Evolutionary conservation across 2,888 invertebrate genomes (phyloP).

Genomic region (Agriopis leucophaearia): DNA sequence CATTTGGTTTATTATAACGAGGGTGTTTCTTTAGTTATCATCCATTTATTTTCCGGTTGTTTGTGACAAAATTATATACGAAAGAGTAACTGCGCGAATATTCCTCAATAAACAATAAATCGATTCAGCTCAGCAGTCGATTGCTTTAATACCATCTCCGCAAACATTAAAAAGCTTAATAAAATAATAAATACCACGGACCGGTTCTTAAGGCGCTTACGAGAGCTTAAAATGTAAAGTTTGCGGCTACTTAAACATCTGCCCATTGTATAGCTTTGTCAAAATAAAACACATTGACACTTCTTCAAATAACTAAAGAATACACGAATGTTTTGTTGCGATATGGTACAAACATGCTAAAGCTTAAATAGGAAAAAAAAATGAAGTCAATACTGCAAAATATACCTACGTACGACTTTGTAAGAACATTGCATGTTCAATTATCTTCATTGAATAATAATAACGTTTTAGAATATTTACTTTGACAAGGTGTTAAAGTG

Average conservation of each 20-base stretch:
- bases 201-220: conserved; percentile 66
- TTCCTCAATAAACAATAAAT: conserved; percentile 35
- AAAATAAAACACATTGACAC: neutral
- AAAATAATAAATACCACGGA: conserved; percentile 66
- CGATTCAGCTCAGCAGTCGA: conserved; percentile 31
- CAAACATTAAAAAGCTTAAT: conserved; percentile 63
- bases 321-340: neutral
- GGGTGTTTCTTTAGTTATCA: neutral
- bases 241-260: conserved; percentile 46
- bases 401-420: too few relatives aligned
- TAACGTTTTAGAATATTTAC: neutral
- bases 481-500: neutral
- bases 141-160: conserved; percentile 44
- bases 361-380: too few relatives aligned
- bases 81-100: conserved; percentile 5
- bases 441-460: neutral
- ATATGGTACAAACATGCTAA: too few relatives aligned
- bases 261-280: conserved; percentile 15
- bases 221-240: conserved; percentile 61
- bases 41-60: neutral
- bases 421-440: neutral
- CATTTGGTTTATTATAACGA: too few relatives aligned
- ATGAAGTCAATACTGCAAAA: too few relatives aligned
- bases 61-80: neutral
- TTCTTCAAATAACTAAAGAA: neutral